phyloP scores from a whole-genome alignment of 2,888 invertebrate species.

The Scaptomyza tumidula region DNA sequence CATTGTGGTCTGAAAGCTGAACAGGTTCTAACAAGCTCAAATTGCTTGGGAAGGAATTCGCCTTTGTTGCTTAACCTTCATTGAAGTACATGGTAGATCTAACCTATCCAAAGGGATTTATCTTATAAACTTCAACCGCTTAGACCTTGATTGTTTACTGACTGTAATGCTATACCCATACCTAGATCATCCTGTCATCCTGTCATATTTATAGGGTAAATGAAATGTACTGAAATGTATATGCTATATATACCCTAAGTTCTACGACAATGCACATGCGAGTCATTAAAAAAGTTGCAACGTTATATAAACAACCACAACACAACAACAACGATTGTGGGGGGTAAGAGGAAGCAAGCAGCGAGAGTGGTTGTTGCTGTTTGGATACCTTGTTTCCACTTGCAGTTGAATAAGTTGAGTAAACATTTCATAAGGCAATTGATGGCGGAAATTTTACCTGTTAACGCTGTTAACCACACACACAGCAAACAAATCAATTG shows the following conservation, averaged over 20 bases:
- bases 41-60: too few species aligned
- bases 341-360: background rate
- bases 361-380: background rate
- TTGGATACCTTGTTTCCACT: conserved; percentile 3
- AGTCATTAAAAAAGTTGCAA: conserved; percentile 66
- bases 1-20: too few species aligned
- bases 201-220: conserved; percentile 10
- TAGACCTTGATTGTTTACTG: too few species aligned
- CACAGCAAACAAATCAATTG: conserved; percentile 73
- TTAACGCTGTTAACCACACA: conserved; percentile 64
- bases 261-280: conserved; percentile 53
- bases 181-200: too few species aligned
- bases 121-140: too few species aligned
- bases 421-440: conserved; percentile 50
- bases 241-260: conserved; percentile 15
- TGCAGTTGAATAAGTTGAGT: conserved; percentile 31
- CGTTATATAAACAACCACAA: conserved; percentile 21
- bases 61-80: too few species aligned
- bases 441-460: conserved; percentile 42
- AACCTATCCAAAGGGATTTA: too few species aligned
- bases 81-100: too few species aligned
- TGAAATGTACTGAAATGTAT: conserved; percentile 7
- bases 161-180: too few species aligned
- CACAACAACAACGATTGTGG: background rate
- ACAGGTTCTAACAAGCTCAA: too few species aligned